Evolutionary conservation across 2,113 vertebrate genomes (phyloP), one percentile per base, ranked within the genome.

Genomic region (Australoheros scitulus): DNA sequence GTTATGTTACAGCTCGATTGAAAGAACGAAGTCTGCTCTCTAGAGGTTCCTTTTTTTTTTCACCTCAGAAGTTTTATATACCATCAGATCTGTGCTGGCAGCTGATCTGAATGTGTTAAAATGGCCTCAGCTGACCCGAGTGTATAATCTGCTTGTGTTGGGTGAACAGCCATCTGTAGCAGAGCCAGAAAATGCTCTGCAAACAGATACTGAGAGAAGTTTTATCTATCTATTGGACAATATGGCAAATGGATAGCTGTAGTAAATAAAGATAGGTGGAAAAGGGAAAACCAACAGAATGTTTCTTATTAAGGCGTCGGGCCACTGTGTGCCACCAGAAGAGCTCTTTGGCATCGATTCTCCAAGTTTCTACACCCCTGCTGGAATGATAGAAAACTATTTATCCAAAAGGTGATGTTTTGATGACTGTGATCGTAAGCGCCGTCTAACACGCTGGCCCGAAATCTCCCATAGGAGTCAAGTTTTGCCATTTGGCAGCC

Each of bases 1-100:
- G 58, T 89, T 79, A 52, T 18, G 17, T 76, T 82, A 61, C 68
- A 83, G 61, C 80, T 83, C 9, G 8, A 11, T 10, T 38, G n/a
- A 80, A 83, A 77, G 64, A 75, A 55, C 18, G 11, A 74, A 22
- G 52, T 55, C 41, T 22, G 60, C 29, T 57, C 74, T 81, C n/a
- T 11, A 50, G 38, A 85, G 22, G 8, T 81, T 80, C 41, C 20
- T 2, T 52, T 58, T 38, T 77, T 36, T 6, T 32, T 50, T 17
- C 38, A 10, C 14, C 14, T 50, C 36, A 81, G 59, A 74, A 15
- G 8, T 43, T 58, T 36, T 43, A 20, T n/a, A 6, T 41, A 36
- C 6, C 57, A 20, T 38, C 11, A 64, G 24, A 77, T 32, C 22
- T 76, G 47, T 41, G n/a, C 6, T 41, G 38, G 11, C 17, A 52